phyloP scores from a whole-genome alignment of 2,888 invertebrate genomes.

The Parnassius mnemosyne region DNA sequence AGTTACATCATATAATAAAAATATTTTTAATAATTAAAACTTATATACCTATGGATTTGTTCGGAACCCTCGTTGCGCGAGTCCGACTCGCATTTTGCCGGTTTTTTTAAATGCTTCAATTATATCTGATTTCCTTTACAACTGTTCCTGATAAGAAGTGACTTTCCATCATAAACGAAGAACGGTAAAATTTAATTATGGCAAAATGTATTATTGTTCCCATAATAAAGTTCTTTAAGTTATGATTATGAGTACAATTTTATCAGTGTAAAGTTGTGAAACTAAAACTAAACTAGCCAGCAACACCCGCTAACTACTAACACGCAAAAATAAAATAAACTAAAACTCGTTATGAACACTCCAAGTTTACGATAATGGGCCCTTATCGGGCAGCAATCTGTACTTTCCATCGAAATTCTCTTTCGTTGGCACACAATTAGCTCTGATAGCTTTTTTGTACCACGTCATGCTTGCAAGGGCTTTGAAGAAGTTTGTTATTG shows the following conservation, averaged over 20 bases:
- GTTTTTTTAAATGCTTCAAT: no score
- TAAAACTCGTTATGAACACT: conserved; percentile 51
- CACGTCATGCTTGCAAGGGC: conserved; percentile 58
- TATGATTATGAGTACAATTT: conserved; percentile 39
- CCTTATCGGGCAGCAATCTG: conserved; percentile 65
- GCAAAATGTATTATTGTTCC: conserved; percentile 32
- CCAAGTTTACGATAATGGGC: conserved; percentile 63
- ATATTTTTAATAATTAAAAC: no score
- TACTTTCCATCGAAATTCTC: conserved; percentile 65
- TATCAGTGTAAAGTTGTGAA: conserved; percentile 47
- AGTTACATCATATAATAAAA: no score
- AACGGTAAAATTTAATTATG: conserved; percentile 13
- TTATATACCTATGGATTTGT: no score
- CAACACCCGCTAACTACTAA: conserved; percentile 42
- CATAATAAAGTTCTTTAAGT: conserved; percentile 36
- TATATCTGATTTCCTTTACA: conserved; percentile 2
- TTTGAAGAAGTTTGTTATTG: conserved; percentile 30
- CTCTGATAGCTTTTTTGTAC: conserved; percentile 71
- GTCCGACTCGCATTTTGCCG: no score
- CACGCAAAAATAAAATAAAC: conserved; percentile 64
- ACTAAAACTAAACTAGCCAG: conserved; percentile 39
- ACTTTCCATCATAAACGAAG: conserved; percentile 10
- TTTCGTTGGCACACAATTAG: conserved; percentile 74
- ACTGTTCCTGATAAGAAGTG: conserved; percentile 21
- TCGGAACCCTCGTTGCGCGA: no score